Evolutionary conservation across 2,113 vertebrate species (phyloP), one percentile per base, ranked within the genome.

Genomic region (Tupaia chinensis): DNA sequence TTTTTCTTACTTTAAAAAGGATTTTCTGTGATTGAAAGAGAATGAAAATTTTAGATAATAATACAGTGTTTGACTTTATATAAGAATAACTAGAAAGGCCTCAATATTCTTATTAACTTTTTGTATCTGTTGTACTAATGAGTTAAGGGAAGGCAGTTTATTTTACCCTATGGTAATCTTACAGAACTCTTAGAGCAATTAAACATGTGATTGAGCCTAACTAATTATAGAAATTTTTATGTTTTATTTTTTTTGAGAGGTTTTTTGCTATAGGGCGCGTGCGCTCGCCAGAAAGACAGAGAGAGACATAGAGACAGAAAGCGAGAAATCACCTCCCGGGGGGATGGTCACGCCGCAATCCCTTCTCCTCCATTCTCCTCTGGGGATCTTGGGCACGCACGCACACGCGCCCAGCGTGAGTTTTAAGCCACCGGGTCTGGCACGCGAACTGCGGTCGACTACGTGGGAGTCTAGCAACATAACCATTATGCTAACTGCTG

Each of bases 151-250:
- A 84, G 8, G 53, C 2, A 63, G 53, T 93, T 10, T 19, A 81
- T 96, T 96, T 96, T 65, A 94, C 34, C n/a, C 53, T 92, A 44
- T 61, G 23, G 34, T 84, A 63, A 96, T 77, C 88, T 81, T 91
- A 91, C 68, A 95, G 27, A 93, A 95, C 93, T 92, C 95, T 70
- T 23, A 0, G 7, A 97, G 44, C 56, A 15, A 94, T 95, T 96
- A 89, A 90, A 13, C 79, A 29, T 54, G 12, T 76, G 9, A 5
- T 32, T 87, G 32, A 89, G 3, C 29, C 27, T 74, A 95, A 95
- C 22, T 88, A 63, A 69, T 17, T 83, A 70, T 69, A 63, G 54
- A 12, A 89, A 73, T 56, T 81, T 83, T 87, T 5, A 25, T 83
- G n/a, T 56, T 69, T 80, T 77, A 32, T 32, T 32, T 32, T 32